Conservation (phyloP, 2,888 invertebrate species). For the Notodonta ziczac region DNA sequence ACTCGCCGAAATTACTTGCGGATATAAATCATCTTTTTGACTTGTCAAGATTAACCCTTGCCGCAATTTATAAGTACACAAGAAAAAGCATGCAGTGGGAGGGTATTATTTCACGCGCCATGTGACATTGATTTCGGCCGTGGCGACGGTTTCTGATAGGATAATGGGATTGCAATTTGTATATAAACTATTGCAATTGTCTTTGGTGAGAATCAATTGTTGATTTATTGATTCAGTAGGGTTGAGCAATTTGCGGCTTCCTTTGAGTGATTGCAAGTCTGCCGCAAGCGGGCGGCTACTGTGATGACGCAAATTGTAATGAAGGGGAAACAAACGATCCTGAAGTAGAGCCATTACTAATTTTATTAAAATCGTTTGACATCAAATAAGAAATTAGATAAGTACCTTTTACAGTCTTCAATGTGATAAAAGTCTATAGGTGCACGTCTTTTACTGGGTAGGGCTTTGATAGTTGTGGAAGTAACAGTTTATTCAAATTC, state of each 20-base stretch:
- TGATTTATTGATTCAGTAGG: constrained; percentile 14
- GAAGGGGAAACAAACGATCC: neutral
- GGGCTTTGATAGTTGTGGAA: too few species aligned
- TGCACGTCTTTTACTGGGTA: too few species aligned
- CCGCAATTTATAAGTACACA: constrained; percentile 29
- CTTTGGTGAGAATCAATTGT: constrained; percentile 30
- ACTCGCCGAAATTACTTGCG: constrained; percentile 10
- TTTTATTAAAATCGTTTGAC: too few species aligned
- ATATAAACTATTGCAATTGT: constrained; percentile 35
- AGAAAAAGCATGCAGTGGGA: constrained; percentile 28
- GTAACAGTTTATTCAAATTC: too few species aligned
- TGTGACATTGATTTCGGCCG: constrained; percentile 26
- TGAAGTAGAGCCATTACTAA: too few species aligned
- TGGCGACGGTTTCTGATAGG: constrained; percentile 45
- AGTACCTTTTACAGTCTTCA: too few species aligned
- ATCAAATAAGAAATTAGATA: too few species aligned
- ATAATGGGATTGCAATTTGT: constrained; percentile 65
- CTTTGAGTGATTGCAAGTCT: constrained; percentile 8
- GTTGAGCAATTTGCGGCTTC: constrained; percentile 20
- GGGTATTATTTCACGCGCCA: constrained; percentile 36
- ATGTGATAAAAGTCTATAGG: too few species aligned
- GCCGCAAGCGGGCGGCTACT: neutral
- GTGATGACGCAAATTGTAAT: neutral
- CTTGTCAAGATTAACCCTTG: constrained; percentile 26
- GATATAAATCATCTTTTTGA: constrained; percentile 38